A percentile compares a stretch with the other conserved stretches of the same genome.
phyloP scores from a whole-genome alignment of 2,888 invertebrate genomes.

The Sinohyriopsis cumingii region DNA sequence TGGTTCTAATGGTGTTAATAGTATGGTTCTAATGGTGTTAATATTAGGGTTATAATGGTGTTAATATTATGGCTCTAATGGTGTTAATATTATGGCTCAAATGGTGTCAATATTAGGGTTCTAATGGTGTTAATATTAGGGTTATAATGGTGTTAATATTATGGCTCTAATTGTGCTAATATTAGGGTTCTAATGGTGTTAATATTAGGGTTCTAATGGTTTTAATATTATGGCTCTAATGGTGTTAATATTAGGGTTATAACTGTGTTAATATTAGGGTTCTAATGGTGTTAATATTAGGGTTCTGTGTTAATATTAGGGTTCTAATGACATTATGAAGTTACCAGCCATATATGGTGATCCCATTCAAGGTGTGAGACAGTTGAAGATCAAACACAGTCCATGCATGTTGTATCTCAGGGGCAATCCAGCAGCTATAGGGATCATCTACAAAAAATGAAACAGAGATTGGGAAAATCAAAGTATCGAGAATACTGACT shows the following conservation, averaged over 20 bases:
- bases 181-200: not conserved
- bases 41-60: not conserved
- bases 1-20: too few species aligned
- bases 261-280: not conserved
- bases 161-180: not conserved
- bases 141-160: too few species aligned
- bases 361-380: constrained; percentile 57
- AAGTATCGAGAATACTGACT: not conserved
- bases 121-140: too few species aligned
- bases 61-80: too few species aligned
- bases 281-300: not conserved
- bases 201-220: too few species aligned
- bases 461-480: not conserved
- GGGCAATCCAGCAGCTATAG: constrained; percentile 59
- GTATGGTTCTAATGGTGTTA: not conserved
- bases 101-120: not conserved
- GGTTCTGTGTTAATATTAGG: too few species aligned
- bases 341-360: constrained; percentile 63
- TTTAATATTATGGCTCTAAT: too few species aligned
- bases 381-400: constrained; percentile 56
- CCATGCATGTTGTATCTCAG: constrained; percentile 60
- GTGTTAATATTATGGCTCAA: too few species aligned
- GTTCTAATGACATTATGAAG: constrained; percentile 7
- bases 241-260: not conserved
- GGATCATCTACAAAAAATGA: constrained; percentile 45